These are phyloP conservation scores for Schizopygopsis malacanthus DNA, from an alignment of 2,797 vertebrate genomes.

Conservation along the genomic window DNA sequence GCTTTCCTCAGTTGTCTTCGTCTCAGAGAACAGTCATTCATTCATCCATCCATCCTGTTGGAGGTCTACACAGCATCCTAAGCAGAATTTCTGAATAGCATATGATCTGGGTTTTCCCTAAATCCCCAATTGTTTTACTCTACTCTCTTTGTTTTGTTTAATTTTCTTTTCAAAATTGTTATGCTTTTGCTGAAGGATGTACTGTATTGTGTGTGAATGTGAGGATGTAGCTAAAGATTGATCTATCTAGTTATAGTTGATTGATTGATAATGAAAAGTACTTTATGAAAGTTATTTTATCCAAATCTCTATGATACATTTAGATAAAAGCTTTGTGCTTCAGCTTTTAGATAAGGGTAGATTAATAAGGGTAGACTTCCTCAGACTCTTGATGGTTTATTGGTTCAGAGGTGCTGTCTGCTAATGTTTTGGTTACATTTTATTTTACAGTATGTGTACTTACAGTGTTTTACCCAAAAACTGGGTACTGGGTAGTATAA, in stretches of 20 bases:
- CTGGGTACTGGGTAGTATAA: not conserved
- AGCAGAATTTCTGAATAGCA: not conserved
- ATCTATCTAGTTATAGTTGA: not conserved
- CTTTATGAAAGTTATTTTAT: not conserved
- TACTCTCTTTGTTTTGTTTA: not conserved
- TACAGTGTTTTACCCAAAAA: not conserved
- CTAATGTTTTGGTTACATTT: not conserved
- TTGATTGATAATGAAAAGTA: not conserved
- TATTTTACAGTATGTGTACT: not conserved
- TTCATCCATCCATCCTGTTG: conserved; percentile 3
- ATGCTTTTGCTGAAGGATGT: not conserved
- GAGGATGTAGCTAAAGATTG: not conserved
- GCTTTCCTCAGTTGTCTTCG: conserved; percentile 19
- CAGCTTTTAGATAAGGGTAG: not conserved
- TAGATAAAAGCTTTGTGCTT: not conserved
- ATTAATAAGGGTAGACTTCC: not conserved
- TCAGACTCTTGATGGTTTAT: not conserved
- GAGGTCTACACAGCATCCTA: conserved; percentile 4
- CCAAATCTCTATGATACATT: not conserved
- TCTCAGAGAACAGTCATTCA: conserved; percentile 32
- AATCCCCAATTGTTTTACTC: not conserved
- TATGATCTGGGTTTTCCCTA: not conserved
- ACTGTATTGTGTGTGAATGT: not conserved
- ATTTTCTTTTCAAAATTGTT: not conserved
- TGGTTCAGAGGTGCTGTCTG: not conserved